phyloP scores from a whole-genome alignment of 2,797 vertebrate genomes.

The Tokudaia muenninki region DNA sequence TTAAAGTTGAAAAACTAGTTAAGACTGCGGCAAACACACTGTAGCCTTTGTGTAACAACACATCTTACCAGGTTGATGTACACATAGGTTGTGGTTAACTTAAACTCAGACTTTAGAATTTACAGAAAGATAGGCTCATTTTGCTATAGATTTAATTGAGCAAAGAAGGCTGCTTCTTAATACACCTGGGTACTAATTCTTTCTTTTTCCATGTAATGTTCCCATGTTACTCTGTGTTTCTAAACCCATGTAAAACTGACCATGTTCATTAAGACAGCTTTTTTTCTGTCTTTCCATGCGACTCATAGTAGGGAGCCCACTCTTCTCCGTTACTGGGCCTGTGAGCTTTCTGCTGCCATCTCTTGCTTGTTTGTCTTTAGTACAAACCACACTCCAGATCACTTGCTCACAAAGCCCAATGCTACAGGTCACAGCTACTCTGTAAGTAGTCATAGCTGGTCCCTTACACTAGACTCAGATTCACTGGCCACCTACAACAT shows the following conservation, averaged over 20 bases:
- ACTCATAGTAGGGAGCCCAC: neutral
- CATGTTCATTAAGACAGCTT: neutral
- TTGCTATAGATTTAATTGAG: constrained; percentile 26
- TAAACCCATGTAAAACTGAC: constrained; percentile 18
- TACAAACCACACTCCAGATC: neutral
- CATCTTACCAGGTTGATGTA: neutral
- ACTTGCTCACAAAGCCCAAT: neutral
- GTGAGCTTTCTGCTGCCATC: neutral
- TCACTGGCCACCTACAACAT: neutral
- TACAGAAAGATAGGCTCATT: neutral
- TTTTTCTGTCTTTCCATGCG: constrained; percentile 29
- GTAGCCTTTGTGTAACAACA: neutral
- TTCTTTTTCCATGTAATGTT: neutral
- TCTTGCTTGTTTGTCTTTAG: neutral
- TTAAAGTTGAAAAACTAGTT: neutral
- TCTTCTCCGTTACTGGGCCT: neutral
- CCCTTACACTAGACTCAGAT: neutral
- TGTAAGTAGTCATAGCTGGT: neutral
- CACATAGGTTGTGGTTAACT: neutral
- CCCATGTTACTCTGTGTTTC: neutral
- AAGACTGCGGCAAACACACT: neutral
- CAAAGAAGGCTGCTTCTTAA: neutral
- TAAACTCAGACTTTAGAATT: constrained; percentile 42
- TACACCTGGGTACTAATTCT: neutral
- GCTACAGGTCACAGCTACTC: neutral